A percentile compares a stretch with the other conserved stretches of the same genome.
These are phyloP conservation scores for Dastarcus helophoroides DNA, from an alignment of 2,888 invertebrate species.

Conservation along the genomic window DNA sequence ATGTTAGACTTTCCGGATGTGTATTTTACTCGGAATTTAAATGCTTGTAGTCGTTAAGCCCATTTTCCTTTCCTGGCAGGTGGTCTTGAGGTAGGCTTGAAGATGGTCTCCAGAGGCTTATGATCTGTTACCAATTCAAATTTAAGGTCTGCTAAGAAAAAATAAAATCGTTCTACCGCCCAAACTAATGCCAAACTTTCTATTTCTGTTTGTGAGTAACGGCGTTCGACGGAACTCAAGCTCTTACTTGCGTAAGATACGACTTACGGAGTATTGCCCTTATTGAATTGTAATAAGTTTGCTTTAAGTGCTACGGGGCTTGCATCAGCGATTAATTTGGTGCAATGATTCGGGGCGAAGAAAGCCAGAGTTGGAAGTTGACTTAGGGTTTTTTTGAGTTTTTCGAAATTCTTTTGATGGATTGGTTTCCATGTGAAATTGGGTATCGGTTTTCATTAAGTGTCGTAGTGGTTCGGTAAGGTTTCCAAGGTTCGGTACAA, in stretches of 20 bases:
- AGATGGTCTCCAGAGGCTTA: too few relatives aligned
- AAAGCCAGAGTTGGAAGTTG: slow-evolving; percentile 17
- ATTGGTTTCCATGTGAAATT: too few relatives aligned
- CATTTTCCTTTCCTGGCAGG: too few relatives aligned
- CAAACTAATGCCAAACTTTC: slow-evolving; percentile 31
- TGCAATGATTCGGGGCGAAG: slow-evolving; percentile 15
- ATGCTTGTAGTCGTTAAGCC: too few relatives aligned
- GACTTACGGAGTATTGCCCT: slow-evolving; percentile 14
- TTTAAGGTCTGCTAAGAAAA: slow-evolving; percentile 30
- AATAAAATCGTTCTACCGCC: slow-evolving; percentile 31
- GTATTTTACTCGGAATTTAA: too few relatives aligned
- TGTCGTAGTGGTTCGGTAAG: too few relatives aligned
- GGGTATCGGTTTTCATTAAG: too few relatives aligned
- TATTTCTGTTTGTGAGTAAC: slow-evolving; percentile 29
- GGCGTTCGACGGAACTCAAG: slow-evolving; percentile 15
- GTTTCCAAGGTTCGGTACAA: slow-evolving; percentile 15
- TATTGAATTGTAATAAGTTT: slow-evolving; percentile 19
- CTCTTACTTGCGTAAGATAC: slow-evolving; percentile 21
- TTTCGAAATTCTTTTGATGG: too few relatives aligned
- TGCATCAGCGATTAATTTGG: slow-evolving; percentile 19
- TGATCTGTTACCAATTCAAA: slow-evolving; percentile 30
- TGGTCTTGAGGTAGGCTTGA: too few relatives aligned
- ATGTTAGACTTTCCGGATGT: too few relatives aligned
- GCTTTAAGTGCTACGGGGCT: slow-evolving; percentile 23
- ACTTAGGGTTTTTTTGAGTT: too few relatives aligned